Base-by-base conservation (phyloP, 1,140 invertebrate genomes). In the Pachypeltis micranthus region DNA sequence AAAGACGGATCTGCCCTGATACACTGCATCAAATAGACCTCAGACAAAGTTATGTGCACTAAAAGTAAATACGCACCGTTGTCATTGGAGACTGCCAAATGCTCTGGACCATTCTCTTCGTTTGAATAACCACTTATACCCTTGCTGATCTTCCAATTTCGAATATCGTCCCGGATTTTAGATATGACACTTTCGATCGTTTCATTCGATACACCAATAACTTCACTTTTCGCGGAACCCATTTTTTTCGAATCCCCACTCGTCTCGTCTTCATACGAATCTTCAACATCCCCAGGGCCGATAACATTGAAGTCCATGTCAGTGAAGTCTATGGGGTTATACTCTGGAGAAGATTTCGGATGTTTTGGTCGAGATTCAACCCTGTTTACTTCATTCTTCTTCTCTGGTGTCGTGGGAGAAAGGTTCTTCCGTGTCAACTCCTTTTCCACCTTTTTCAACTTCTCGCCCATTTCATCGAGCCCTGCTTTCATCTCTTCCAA, bases 401-500 rank as follows among this genome's bases (percentile, higher is more conserved):
- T n/a, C n/a, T n/a, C n/a, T 4, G 47, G 23, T 51, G 10, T 7
- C 7, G 47, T 10, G 4, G 7, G 12, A 21, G 21, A 51, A 21
- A 21, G 47, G 12, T 51, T 51, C 19, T 51, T 7, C 47, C 21
- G 12, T 4, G 47, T 14, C 47, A 51, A 51, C 19, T 51, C 47
- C 47, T 51, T 51, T 51, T 51, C 47, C 12, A 51, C 21, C 4
- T 51, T 51, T 51, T 51, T 51, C 47, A 51, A 21, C 19, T 51
- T 51, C 23, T 51, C 47, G 12, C 47, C 47, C 47, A 51, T 21
- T 16, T 39, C 31, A 16, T 39, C 31, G 7, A 39, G 16, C 31
- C 31, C 31, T 21, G 47, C 47, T 51, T 21, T 51, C 47, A 51
- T 51, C 23, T 51, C 47, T 51, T 21, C 47, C 10, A 51, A 51